Evolutionary conservation across 2,888 invertebrate genomes (phyloP).

Genomic region (Entomobrya proxima): DNA sequence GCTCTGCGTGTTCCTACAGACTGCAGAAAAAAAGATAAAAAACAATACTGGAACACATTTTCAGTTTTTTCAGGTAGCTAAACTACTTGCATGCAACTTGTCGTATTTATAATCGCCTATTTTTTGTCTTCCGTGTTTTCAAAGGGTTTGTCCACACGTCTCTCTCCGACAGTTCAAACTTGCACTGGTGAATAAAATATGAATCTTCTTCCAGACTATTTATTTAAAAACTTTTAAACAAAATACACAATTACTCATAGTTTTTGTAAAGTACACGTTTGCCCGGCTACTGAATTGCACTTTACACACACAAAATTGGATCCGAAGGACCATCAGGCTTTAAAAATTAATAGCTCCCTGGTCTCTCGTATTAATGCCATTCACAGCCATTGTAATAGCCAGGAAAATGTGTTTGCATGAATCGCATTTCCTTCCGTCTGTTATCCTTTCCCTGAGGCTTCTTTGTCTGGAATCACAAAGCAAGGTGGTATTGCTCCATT

Average conservation of each 20-base stretch:
- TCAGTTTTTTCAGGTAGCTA: too few relatives aligned
- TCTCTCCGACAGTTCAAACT: background rate
- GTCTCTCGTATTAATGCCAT: background rate
- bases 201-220: too few relatives aligned
- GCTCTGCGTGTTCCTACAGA: slow-evolving; percentile 11
- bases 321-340: background rate
- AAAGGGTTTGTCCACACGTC: background rate
- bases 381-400: background rate
- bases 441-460: background rate
- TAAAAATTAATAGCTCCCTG: background rate
- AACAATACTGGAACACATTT: background rate
- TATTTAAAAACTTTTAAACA: too few relatives aligned
- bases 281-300: background rate
- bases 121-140: slow-evolving; percentile 7
- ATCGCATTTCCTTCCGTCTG: slow-evolving; percentile 28
- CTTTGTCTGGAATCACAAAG: background rate
- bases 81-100: too few relatives aligned
- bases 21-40: background rate
- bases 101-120: too few relatives aligned
- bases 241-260: background rate
- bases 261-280: background rate
- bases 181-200: too few relatives aligned
- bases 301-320: background rate
- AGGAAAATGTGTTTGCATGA: slow-evolving; percentile 15
- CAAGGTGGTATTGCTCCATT: background rate